Conservation (phyloP, 1,140 invertebrate genomes). For the Hyphantria cunea region DNA sequence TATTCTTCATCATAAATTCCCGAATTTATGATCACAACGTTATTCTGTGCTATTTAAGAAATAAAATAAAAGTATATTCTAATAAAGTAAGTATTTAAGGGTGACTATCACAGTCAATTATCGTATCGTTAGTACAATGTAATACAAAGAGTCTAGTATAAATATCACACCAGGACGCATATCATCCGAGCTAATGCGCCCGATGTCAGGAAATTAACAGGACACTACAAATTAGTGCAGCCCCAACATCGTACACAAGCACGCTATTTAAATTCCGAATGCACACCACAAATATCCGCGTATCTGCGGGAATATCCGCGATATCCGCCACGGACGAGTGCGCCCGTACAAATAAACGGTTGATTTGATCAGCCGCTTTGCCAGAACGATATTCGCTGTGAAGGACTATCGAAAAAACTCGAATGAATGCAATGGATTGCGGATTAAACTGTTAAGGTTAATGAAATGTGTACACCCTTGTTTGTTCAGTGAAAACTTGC, state of each 20-base stretch:
- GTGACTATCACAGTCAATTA: too few relatives aligned
- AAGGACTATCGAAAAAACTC: conserved; percentile 35
- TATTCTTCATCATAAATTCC: too few relatives aligned
- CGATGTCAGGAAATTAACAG: conserved; percentile 18
- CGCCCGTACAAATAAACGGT: conserved; percentile 52
- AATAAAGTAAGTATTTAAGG: too few relatives aligned
- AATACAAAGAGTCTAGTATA: too few relatives aligned
- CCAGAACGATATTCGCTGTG: conserved; percentile 23
- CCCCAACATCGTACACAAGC: conserved; percentile 23
- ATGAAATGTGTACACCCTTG: conserved; percentile 34
- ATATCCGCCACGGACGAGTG: conserved; percentile 35
- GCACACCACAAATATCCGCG: conserved; percentile 34
- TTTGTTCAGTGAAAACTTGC: background rate
- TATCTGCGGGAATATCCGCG: conserved; percentile 37
- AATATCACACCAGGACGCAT: background rate
- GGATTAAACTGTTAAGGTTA: conserved; percentile 36
- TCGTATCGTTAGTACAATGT: background rate
- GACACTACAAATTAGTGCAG: conserved; percentile 25
- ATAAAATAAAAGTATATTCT: too few relatives aligned
- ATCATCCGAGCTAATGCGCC: conserved; percentile 15
- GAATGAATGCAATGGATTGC: conserved; percentile 36
- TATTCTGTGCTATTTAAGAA: too few relatives aligned
- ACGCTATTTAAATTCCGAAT: conserved; percentile 31
- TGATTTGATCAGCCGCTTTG: conserved; percentile 50
- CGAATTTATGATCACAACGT: too few relatives aligned